Evolutionary conservation across 1,140 invertebrate species (phyloP), one percentile per base, ranked within the genome.

Genomic region (Drosophila littoralis): DNA sequence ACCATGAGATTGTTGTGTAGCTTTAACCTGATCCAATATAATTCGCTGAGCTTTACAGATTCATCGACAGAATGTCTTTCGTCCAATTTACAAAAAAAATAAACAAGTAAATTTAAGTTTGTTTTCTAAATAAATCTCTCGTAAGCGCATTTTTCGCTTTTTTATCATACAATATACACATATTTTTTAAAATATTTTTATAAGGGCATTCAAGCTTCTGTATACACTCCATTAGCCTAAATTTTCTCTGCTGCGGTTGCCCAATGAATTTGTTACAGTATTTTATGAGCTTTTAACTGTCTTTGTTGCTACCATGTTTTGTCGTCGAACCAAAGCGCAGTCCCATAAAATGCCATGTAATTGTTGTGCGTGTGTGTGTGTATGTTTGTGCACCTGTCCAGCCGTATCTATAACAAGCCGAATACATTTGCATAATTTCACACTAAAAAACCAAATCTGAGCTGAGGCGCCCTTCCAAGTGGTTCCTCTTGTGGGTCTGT

Each of bases 281-380:
- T 88, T 88, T 88, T 88, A 88, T 81, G 77, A 73, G 75, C 70
- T 84, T 90, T 88, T 88, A 88, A 88, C 84, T 88, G 85, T 65
- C 85, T 88, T 88, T 88, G 84, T 88, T 57, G 84, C 84, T 88
- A 88, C 84, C 77, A 89, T 66, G 77, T 69, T 75, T 77, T 83
- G 80, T 88, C 59, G 65, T 80, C 58, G 43, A 42, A 59, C 15
- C 71, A 77, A 75, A 70, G 65, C 71, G 54, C 64, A 50, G 65
- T 42, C 69, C 51, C 66, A 88, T 86, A 74, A 82, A 81, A 76
- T 64, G 54, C 43, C 60, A 40, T 68, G 68, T 80, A 81, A 84
- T 85, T 81, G 75, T 77, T 59, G 54, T 32, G 38, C 10, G 35
- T 74, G 64, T 52, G 43, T 63, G 40, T 48, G 33, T 69, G 78